Conservation (phyloP, 1,140 invertebrate species). For the Micrasema longulum region DNA sequence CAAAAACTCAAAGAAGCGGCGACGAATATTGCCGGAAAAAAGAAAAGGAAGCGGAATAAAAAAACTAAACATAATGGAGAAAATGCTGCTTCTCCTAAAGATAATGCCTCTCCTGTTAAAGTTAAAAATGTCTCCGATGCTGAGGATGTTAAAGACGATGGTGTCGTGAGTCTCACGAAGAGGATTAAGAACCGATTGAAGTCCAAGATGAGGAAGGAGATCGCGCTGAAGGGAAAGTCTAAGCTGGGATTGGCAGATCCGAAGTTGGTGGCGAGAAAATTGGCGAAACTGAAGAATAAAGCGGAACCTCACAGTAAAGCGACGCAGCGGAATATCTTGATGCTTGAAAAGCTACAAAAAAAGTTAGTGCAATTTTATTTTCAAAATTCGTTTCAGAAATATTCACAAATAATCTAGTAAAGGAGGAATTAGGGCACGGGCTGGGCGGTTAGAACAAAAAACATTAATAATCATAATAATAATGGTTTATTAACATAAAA, state of each 20-base stretch:
- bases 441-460: no score
- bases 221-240: slow-evolving; percentile 43
- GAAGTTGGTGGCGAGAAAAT: slow-evolving; percentile 42
- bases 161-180: slow-evolving; percentile 35
- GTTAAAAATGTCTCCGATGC: slow-evolving; percentile 38
- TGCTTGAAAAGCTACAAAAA: no score
- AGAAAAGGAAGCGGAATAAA: slow-evolving; percentile 36
- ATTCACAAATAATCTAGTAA: no score
- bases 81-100: background rate
- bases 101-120: background rate
- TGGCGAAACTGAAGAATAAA: slow-evolving; percentile 43
- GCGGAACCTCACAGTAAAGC: slow-evolving; percentile 44
- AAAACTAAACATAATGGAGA: slow-evolving; percentile 30
- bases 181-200: slow-evolving; percentile 50
- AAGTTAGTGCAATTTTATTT: no score
- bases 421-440: no score
- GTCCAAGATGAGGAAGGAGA: slow-evolving; percentile 52
- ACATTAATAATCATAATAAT: no score
- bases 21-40: slow-evolving; percentile 31
- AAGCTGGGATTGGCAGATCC: slow-evolving; percentile 33
- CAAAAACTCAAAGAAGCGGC: slow-evolving; percentile 25
- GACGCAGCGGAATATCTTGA: slow-evolving; percentile 49
- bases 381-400: no score
- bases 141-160: slow-evolving; percentile 40
- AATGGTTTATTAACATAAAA: no score